Conservation (phyloP, 2,888 invertebrate genomes). For the Cataglyphis rosenhaueri region DNA sequence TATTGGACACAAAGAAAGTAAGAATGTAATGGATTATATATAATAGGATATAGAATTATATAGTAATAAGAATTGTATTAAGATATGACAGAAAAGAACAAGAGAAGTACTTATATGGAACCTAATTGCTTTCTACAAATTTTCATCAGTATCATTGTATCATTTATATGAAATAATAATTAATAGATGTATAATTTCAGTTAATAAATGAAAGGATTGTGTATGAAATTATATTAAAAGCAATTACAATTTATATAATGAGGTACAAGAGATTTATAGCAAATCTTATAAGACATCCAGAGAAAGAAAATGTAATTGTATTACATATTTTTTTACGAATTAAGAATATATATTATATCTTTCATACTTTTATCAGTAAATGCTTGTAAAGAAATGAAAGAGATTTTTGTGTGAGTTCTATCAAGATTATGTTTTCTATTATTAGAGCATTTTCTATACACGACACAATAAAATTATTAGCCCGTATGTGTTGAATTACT, state of each 20-base stretch:
- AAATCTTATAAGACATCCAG: conserved; percentile 17
- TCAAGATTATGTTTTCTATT: conserved; percentile 48
- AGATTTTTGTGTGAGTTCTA: conserved; percentile 53
- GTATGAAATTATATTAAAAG: conserved; percentile 18
- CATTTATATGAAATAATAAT: conserved; percentile 4
- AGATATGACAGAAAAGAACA: not conserved
- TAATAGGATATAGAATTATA: too few species aligned
- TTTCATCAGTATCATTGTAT: conserved; percentile 13
- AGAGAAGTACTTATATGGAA: not conserved
- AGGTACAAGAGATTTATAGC: not conserved
- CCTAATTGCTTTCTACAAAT: not conserved
- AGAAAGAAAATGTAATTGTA: not conserved
- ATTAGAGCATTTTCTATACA: conserved; percentile 48
- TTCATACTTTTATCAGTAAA: conserved; percentile 62
- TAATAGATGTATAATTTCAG: not conserved
- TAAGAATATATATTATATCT: conserved; percentile 54
- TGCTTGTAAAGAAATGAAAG: conserved; percentile 60
- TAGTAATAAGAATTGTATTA: not conserved
- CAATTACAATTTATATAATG: conserved; percentile 22
- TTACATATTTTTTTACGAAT: conserved; percentile 20
- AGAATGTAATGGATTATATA: not conserved
- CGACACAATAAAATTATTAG: conserved; percentile 60
- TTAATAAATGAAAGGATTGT: conserved; percentile 9
- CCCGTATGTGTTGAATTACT: conserved; percentile 47
- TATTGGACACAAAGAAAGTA: not conserved